phyloP scores from a whole-genome alignment of 2,113 vertebrate genomes.

The Ardeotis arabs region DNA sequence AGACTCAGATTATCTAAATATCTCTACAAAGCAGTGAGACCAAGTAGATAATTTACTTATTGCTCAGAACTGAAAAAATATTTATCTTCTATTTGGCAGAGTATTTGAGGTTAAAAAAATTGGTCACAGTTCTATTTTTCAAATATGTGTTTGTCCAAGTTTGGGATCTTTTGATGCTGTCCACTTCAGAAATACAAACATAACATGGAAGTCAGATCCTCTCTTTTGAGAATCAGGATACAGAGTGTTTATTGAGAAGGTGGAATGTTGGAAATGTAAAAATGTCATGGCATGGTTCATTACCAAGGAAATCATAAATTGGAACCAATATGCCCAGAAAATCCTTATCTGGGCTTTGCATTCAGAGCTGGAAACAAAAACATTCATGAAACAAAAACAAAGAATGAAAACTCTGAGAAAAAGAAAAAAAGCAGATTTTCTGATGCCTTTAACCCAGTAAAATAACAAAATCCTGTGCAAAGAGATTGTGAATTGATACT shows the following conservation, averaged over 20 bases:
- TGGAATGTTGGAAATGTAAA: neutral
- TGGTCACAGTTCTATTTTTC: neutral
- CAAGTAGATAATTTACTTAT: neutral
- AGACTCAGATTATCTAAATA: neutral
- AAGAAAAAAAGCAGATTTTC: neutral
- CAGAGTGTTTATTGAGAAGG: neutral
- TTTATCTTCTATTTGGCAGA: neutral
- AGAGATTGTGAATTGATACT: neutral
- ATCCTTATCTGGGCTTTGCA: neutral
- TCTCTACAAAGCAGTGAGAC: neutral
- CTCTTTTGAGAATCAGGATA: neutral
- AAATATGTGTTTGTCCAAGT: neutral
- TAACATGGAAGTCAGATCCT: neutral
- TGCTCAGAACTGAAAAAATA: neutral
- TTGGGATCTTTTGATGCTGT: neutral
- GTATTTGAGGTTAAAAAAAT: neutral
- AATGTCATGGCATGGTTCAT: neutral
- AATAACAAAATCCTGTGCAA: neutral
- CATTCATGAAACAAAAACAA: neutral
- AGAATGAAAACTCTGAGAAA: neutral
- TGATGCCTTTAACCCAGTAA: neutral
- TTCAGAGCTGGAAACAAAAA: constrained; percentile 20
- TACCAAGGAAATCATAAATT: constrained; percentile 13
- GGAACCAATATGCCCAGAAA: neutral
- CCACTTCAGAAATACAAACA: neutral